Base-by-base conservation (phyloP, 2,113 vertebrate genomes). In the Notechis scutatus region DNA sequence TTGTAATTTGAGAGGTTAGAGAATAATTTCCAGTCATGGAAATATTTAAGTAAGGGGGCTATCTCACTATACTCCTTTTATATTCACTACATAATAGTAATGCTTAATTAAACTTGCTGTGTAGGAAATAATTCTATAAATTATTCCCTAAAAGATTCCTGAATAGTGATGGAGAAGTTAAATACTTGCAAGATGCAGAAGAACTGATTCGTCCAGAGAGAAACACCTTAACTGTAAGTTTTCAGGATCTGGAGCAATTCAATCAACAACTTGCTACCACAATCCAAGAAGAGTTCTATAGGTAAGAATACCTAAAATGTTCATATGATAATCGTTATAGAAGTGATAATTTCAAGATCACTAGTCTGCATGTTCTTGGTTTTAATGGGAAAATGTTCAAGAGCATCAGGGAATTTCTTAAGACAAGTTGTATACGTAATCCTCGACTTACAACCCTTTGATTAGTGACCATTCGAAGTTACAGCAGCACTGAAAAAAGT, bases 231-330 rank as follows among this genome's bases (percentile, higher is more conserved):
- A 95, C 98, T 11, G 99, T 99, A n/a, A 99, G 98, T 98, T 99
- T 99, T 96, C 96, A 94, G 0, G 99, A 99, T 94, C 94, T 99
- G 97, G 99, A 99, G 93, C 98, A 98, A 91, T 99, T 99, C 97
- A 99, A 99, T 95, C 99, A 99, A 96, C 99, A 99, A 94, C 98
- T 99, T 95, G 98, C 99, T 11, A 99, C 99, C 91, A 99, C 98
- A 93, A 94, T 99, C 94, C 99, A 99, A 96, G 99, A 99, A 95
- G 99, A 99, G 87, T 99, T 98, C 95, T 99, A 99, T 96, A 99
- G 99, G 99, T 99, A 94, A 95, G 90, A 12, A 2, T 0, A 2
- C 9, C 12, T n/a, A 92, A 56, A 24, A 39, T 87, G 3, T 81
- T 81, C 34, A 21, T 42, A 42, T 3, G n/a, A 39, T 81, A 42